Evolutionary conservation across 2,888 invertebrate species (phyloP).

Genomic region (Sclerodermus sp.): DNA sequence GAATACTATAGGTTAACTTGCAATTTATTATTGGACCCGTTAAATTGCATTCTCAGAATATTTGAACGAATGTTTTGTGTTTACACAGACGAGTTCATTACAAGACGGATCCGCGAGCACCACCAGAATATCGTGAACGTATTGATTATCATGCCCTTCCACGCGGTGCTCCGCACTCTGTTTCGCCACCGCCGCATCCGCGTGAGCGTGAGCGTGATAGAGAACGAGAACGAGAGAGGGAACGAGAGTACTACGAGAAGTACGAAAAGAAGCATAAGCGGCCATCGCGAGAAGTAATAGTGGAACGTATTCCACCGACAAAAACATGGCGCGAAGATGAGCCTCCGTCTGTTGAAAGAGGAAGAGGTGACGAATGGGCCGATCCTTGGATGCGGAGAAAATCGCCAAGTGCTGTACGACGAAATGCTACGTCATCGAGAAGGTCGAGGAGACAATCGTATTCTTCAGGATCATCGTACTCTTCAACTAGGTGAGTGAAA

Average conservation of each 20-base stretch:
- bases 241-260: constrained; percentile 54
- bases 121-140: constrained; percentile 52
- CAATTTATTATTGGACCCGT: background rate
- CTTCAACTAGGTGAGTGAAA: constrained; percentile 62
- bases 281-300: constrained; percentile 74
- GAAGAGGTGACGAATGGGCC: constrained; percentile 85
- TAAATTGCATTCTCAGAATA: constrained; percentile 4
- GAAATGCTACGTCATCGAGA: constrained; percentile 45
- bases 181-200: constrained; percentile 51
- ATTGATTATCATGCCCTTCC: constrained; percentile 49
- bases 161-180: constrained; percentile 47
- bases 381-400: constrained; percentile 91
- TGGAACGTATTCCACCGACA: constrained; percentile 66
- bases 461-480: constrained; percentile 73
- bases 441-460: constrained; percentile 65
- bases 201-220: constrained; percentile 46
- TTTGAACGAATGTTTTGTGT: too few species aligned
- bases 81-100: constrained; percentile 55
- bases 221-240: constrained; percentile 45
- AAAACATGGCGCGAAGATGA: constrained; percentile 55
- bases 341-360: constrained; percentile 44
- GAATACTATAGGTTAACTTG: constrained; percentile 51
- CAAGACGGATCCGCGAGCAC: constrained; percentile 45
- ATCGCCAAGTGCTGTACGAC: constrained; percentile 60
- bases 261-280: constrained; percentile 59